Evolutionary conservation across 1,140 invertebrate species (phyloP), one percentile per base, ranked within the genome.

Genomic region (Liolophura sinensis): DNA sequence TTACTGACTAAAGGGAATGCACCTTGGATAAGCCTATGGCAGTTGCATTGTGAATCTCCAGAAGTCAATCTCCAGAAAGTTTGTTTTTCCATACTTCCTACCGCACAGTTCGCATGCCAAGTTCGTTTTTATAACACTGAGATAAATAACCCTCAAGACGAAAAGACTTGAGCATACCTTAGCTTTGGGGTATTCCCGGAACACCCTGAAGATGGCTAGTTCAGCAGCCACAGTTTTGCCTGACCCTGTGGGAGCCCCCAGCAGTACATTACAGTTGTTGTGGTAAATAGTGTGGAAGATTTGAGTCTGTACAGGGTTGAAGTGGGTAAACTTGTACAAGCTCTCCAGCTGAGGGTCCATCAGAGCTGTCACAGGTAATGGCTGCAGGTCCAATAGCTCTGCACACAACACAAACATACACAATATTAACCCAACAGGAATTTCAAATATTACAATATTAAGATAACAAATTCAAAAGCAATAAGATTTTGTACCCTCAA

Each of bases 251-350:
- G 98, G 98, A 0, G 98, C 97, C 3, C 98, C 97, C 15, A 99
- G 85, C 0, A 99, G 85, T 5, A 97, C 91, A 83, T 99, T 99
- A 69, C 91, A 89, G 78, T 99, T 95, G 0, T 94, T 96, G 81
- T 99, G 92, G 84, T 98, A 99, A 0, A 99, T 86, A 69, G 92
- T 93, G 83, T 98, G 95, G 83, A 99, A 99, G 52, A 99, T 93
- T 86, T 99, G 98, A 7, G 97, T 99, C 85, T 99, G 98, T 76
- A 99, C 96, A 1, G 97, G 95, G 87, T 99, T 99, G 85, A 99
- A 99, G 83, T 98, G 95, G 0, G 90, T 89, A 83, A 99, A 99
- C 22, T 87, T 90, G 85, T 97, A 99, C 1, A 99, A 82, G 47
- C 87, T 86, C 83, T 98, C 91, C 75, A 91, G 93, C 5, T 86